These are phyloP conservation scores for Chironomus riparius DNA, from an alignment of 2,888 invertebrate species.

Conservation along the genomic window DNA sequence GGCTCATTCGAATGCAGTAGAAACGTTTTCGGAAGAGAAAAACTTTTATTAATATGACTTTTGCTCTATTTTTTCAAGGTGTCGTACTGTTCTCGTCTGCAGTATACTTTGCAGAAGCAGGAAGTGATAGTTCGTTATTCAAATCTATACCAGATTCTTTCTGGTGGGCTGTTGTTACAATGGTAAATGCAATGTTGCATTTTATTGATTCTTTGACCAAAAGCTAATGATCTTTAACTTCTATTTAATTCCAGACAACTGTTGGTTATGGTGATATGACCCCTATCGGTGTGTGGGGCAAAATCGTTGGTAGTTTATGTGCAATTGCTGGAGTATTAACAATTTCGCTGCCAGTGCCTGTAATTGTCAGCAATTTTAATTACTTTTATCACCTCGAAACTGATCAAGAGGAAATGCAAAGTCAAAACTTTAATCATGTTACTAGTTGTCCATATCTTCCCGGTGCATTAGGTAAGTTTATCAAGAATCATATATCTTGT, in stretches of 20 bases:
- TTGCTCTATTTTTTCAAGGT: constrained; percentile 51
- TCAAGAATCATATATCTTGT: not conserved
- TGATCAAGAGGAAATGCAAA: constrained; percentile 98
- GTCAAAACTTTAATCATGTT: constrained; percentile 96
- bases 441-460: constrained; percentile 95
- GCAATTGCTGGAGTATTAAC: constrained; percentile 99
- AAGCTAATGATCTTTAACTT: constrained; percentile 47
- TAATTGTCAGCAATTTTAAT: constrained; percentile 99
- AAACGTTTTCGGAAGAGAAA: no score
- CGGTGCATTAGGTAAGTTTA: constrained; percentile 72
- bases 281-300: constrained; percentile 98
- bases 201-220: constrained; percentile 45
- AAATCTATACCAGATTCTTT: constrained; percentile 99
- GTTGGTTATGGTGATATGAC: constrained; percentile 27
- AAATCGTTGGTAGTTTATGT: constrained; percentile 96
- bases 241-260: constrained; percentile 1
- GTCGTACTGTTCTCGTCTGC: constrained; percentile 99
- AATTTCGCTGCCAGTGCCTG: constrained; percentile 97
- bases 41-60: no score
- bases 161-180: constrained; percentile 99
- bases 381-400: constrained; percentile 99
- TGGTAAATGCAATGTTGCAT: constrained; percentile 88
- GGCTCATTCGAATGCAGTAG: no score
- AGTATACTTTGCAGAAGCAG: constrained; percentile 99
- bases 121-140: constrained; percentile 99